A percentile compares a stretch with the other conserved stretches of the same genome.
phyloP scores from a whole-genome alignment of 2,113 vertebrate genomes.

The Sula dactylatra region DNA sequence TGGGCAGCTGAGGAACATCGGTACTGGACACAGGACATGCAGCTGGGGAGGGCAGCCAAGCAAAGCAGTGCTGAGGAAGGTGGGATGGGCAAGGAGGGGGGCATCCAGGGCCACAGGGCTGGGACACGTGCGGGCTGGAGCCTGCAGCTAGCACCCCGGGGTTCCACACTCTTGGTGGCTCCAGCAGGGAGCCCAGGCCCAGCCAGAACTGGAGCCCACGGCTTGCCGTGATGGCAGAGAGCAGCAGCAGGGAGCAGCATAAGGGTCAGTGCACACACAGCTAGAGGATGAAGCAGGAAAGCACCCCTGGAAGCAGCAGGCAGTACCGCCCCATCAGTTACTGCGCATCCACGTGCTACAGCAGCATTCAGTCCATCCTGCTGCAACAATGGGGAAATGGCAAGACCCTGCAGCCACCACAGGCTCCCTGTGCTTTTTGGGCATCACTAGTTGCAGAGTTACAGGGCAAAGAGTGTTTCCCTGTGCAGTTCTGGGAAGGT shows the following conservation, averaged over 20 bases:
- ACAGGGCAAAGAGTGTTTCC: not conserved
- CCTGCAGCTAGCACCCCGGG: not conserved
- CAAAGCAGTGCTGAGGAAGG: constrained; percentile 61
- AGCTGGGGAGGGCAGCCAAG: constrained; percentile 52
- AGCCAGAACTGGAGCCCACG: not conserved
- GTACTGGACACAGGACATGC: constrained; percentile 60
- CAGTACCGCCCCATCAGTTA: not conserved
- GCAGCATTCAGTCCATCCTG: not conserved
- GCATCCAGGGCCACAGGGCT: not conserved
- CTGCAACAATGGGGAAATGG: not conserved
- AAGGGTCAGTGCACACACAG: not conserved
- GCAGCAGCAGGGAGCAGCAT: not conserved
- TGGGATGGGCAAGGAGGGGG: not conserved
- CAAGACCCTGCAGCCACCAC: too few relatives aligned
- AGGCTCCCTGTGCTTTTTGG: not conserved
- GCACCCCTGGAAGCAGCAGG: not conserved
- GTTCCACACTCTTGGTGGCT: not conserved
- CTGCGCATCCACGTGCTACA: rapidly evolving
- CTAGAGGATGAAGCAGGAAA: not conserved
- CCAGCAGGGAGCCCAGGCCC: not conserved
- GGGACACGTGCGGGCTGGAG: not conserved
- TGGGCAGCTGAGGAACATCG: constrained; percentile 61
- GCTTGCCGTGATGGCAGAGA: not conserved
- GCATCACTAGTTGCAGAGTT: not conserved
- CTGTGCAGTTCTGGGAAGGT: too few relatives aligned